These are phyloP conservation scores for Propithecus deckenii DNA, from an alignment of 2,797 vertebrate genomes.

Conservation along the genomic window DNA sequence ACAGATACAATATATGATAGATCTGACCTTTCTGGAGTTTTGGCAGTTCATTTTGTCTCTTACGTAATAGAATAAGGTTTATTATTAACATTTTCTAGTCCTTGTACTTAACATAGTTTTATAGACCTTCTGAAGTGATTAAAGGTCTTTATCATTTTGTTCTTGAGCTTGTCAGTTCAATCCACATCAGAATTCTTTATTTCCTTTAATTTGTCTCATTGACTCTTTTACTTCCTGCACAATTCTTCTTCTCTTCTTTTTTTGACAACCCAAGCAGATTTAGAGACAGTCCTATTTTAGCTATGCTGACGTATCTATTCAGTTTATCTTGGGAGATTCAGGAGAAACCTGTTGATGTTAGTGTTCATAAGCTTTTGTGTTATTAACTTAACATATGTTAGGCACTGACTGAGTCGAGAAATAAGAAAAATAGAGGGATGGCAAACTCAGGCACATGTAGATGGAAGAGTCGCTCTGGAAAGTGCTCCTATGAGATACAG, in stretches of 20 bases:
- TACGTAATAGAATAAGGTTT: constrained; percentile 65
- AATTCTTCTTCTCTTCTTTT: constrained; percentile 68
- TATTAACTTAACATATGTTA: constrained; percentile 32
- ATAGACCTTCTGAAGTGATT: constrained; percentile 72
- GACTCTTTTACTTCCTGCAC: constrained; percentile 69
- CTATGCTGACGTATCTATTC: background rate
- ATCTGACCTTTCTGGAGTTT: constrained; percentile 70
- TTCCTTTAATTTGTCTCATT: constrained; percentile 78
- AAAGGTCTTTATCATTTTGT: constrained; percentile 77
- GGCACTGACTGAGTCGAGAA: background rate
- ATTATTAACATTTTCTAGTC: constrained; percentile 66
- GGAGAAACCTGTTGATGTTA: constrained; percentile 12
- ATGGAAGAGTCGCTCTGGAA: background rate
- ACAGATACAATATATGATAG: constrained; percentile 65
- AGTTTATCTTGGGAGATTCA: constrained; percentile 7
- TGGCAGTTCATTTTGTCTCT: constrained; percentile 71
- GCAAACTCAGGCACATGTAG: background rate
- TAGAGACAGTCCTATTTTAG: constrained; percentile 13
- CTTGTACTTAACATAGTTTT: constrained; percentile 68
- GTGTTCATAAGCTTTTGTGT: constrained; percentile 18
- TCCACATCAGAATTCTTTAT: constrained; percentile 74
- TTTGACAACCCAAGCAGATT: constrained; percentile 59
- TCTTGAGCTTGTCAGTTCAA: constrained; percentile 75
- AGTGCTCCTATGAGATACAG: background rate
- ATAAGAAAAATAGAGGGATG: constrained; percentile 14